Base-by-base conservation (phyloP, 2,888 invertebrate species). In the Augiades crinisus region DNA sequence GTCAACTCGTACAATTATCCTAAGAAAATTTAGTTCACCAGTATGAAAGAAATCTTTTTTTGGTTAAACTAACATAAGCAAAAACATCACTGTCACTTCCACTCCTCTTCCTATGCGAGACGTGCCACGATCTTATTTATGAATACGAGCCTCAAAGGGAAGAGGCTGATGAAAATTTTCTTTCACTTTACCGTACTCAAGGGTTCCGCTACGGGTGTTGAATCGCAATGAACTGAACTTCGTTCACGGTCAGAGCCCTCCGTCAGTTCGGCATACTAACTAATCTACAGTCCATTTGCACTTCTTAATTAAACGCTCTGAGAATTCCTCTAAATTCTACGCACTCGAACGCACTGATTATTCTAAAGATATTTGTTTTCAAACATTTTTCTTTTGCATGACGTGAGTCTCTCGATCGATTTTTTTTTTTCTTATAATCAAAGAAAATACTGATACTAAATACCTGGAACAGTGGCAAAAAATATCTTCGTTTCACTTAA, bases 131-230 rank as follows among this genome's bases (percentile, higher is more conserved):
- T 13, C 24, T 41, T 50, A 50, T 50, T 50, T 50, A 50, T 50
- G 50, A 37, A 50, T 34, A 12, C 30, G 34, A 22, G 34, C 17
- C 43, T 44, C 50, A 50, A 40, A 50, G 43, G 50, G 41, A 27
- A 40, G 36, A 12, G 27, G 36, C 50, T 50, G 50, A 50, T 50
- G 43, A 44, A 44, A 50, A 44, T 37, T 43, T 50, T 50, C 50
- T 50, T 50, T 50, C 50, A 50, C 50, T 50, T 50, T 50, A 34
- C 37, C 50, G 27, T 36, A 49, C 41, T 49, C 49, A 49, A 49
- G 41, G 36, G 50, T 50, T 50, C 31, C 31, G 13, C 43, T 50
- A 50, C 50, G 50, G 30, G 13, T 27, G 30, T 43, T 33, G 50
- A 50, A 50, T 50, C 21, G 21, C 43, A 50, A 49, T 49, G 47